Base-by-base conservation (phyloP, 1,140 invertebrate species). In the Papilio xuthus region DNA sequence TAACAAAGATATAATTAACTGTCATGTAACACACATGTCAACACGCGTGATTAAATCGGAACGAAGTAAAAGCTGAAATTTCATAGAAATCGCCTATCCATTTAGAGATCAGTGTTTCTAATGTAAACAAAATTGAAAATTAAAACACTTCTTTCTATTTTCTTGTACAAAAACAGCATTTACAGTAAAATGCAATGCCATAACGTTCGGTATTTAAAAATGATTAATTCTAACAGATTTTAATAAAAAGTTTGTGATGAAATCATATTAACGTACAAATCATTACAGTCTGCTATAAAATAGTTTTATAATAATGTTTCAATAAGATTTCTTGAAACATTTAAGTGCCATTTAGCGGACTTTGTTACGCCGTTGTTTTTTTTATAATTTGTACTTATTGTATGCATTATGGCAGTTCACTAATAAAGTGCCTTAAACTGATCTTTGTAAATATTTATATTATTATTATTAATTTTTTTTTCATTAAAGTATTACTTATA, bases 371-470 rank as follows among this genome's bases (percentile, higher is more conserved):
- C 81, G 86, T 87, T 86, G 86, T 89, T 88, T 92, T 89, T 88
- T 92, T 86, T 87, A 85, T 84, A 85, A 88, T 88, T 89, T 92
- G 92, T 93, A 93, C 92, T 93, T 93, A 93, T 87, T 83, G 78
- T 82, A 85, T 76, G 85, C 85, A 83, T 83, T 84, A 86, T 82
- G 89, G 91, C 89, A 87, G 86, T 86, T 88, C 86, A 89, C 84
- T 88, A 87, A 82, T 85, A 77, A 86, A 90, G 90, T 91, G 92
- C 92, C 92, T 92, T 92, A 90, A 84, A 85, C 90, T 88, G 79
- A 89, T 89, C 86, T 90, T 79, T 93, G 90, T 93, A 92, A 87
- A 93, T 93, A 93, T 86, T 88, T 88, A 92, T 88, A 86, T 85
- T 76, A 83, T 83, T 88, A 88, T 86, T 80, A 82, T 84, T 60